These are phyloP conservation scores for Vanessa cardui DNA, from an alignment of 2,888 invertebrate species.

Conservation along the genomic window DNA sequence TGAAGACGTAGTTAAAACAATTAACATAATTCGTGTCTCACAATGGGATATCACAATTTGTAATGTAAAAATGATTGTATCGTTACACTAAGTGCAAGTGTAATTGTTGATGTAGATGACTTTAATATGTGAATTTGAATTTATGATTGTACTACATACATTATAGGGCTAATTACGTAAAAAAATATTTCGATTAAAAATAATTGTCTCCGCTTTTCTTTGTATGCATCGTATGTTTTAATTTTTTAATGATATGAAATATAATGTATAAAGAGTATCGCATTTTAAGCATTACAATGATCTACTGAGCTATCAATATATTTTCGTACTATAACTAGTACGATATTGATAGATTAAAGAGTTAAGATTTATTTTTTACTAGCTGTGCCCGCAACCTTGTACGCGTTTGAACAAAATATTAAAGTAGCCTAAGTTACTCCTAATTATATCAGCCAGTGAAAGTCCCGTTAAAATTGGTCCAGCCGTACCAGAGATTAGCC, in stretches of 20 bases:
- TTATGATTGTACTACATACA: neutral
- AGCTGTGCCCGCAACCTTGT: too few relatives aligned
- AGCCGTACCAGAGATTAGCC: too few relatives aligned
- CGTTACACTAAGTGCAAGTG: conserved; percentile 16
- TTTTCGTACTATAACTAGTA: too few relatives aligned
- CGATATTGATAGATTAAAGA: too few relatives aligned
- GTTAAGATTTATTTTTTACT: too few relatives aligned
- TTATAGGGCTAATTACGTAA: neutral
- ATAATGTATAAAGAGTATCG: too few relatives aligned
- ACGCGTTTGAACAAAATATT: too few relatives aligned
- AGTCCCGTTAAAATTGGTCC: too few relatives aligned
- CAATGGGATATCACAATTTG: conserved; percentile 13
- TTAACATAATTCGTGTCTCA: conserved; percentile 6
- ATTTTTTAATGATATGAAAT: too few relatives aligned
- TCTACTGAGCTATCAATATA: neutral
- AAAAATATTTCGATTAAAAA: neutral
- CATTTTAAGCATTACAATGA: neutral
- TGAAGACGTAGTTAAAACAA: neutral
- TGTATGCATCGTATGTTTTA: too few relatives aligned
- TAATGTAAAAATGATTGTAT: conserved; percentile 23
- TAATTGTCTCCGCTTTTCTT: neutral
- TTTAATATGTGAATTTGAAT: neutral
- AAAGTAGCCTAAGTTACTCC: too few relatives aligned
- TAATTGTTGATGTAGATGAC: conserved; percentile 15
- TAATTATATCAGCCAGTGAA: too few relatives aligned